Conservation (phyloP, 1,140 invertebrate species). For the Bombus pascuorum region DNA sequence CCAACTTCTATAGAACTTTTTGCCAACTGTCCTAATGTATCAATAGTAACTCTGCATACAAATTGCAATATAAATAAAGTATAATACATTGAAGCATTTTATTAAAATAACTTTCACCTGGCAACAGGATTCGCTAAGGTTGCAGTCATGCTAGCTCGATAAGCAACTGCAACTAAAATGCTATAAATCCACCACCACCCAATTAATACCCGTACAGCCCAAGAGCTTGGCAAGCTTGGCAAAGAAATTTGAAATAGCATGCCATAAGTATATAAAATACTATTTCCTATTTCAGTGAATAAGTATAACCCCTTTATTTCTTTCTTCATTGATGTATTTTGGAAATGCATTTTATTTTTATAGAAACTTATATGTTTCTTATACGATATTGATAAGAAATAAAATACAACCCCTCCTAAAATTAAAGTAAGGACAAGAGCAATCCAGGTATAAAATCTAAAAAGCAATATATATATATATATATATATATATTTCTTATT, state of each 20-base stretch:
- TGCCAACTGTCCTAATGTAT: slow-evolving; percentile 87
- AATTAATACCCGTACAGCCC: slow-evolving; percentile 90
- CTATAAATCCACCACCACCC: slow-evolving; percentile 94
- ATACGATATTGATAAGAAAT: slow-evolving; percentile 81
- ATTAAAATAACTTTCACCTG: slow-evolving; percentile 80
- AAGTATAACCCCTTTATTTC: slow-evolving; percentile 84
- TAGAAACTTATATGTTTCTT: slow-evolving; percentile 74
- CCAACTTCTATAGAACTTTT: slow-evolving; percentile 85
- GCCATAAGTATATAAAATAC: slow-evolving; percentile 89
- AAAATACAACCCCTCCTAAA: slow-evolving; percentile 84
- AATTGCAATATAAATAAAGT: slow-evolving; percentile 2
- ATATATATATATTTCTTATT: background rate
- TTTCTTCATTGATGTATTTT: slow-evolving; percentile 67
- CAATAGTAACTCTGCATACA: slow-evolving; percentile 87
- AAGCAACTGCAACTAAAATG: slow-evolving; percentile 89
- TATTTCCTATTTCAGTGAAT: slow-evolving; percentile 88
- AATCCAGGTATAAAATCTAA: slow-evolving; percentile 86
- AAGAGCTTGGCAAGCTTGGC: slow-evolving; percentile 88
- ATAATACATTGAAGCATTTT: background rate
- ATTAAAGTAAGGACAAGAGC: slow-evolving; percentile 84
- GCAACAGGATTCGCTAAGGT: slow-evolving; percentile 89
- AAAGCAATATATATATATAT: slow-evolving; percentile 64
- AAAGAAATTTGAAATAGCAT: slow-evolving; percentile 90
- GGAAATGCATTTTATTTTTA: slow-evolving; percentile 52
- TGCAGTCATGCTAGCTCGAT: slow-evolving; percentile 92